phyloP scores from a whole-genome alignment of 1,140 invertebrate species.

The Chrysopa pallens region DNA sequence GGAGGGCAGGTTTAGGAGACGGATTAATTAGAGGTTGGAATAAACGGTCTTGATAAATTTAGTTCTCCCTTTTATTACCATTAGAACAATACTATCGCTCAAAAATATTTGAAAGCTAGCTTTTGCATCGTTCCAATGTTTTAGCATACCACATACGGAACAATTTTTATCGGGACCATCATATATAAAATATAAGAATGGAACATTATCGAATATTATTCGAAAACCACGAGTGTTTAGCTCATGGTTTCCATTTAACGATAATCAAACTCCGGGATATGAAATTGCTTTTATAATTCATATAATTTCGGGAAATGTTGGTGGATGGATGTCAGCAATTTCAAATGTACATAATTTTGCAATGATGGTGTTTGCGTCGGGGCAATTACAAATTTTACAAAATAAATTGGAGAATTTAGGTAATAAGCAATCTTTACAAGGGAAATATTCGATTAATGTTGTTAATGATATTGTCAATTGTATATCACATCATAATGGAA shows the following conservation, averaged over 20 bases:
- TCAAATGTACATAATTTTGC: constrained; percentile 8
- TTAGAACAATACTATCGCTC: too few relatives aligned
- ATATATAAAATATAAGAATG: constrained; percentile 7
- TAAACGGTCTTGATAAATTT: too few relatives aligned
- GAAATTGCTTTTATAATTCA: constrained; percentile 8
- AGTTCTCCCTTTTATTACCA: too few relatives aligned
- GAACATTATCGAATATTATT: constrained; percentile 8
- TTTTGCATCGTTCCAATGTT: too few relatives aligned
- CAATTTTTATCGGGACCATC: constrained; percentile 7
- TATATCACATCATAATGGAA: constrained; percentile 9
- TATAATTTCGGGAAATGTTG: constrained; percentile 8
- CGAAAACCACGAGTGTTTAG: constrained; percentile 11
- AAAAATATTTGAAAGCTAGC: too few relatives aligned
- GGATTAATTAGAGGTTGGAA: too few relatives aligned
- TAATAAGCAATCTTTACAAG: background rate
- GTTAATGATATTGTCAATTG: constrained; percentile 2
- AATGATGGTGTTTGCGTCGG: constrained; percentile 11
- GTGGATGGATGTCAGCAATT: constrained; percentile 7
- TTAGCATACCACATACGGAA: constrained; percentile 7
- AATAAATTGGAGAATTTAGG: background rate
- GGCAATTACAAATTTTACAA: constrained; percentile 10
- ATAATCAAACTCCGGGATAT: constrained; percentile 7
- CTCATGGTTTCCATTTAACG: constrained; percentile 13
- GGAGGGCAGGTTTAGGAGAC: too few relatives aligned
- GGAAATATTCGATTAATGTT: background rate